A percentile compares a stretch with the other conserved stretches of the same genome.
Conservation (phyloP, 2,797 vertebrate genomes). For the Astyanax mexicanus region DNA sequence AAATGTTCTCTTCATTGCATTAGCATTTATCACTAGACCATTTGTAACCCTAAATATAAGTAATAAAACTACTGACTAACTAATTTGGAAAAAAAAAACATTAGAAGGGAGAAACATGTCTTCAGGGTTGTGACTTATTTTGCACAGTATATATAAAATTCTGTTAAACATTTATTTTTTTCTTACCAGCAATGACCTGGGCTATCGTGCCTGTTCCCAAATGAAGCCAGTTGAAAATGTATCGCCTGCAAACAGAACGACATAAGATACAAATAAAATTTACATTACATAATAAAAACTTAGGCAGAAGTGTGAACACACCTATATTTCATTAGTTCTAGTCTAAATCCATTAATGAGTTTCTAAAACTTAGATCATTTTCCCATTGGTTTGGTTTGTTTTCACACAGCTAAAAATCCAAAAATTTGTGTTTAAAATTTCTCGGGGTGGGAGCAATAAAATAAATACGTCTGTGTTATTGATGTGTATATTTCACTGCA, state of each 20-base stretch:
- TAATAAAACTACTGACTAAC: background rate
- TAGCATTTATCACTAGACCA: background rate
- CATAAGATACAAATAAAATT: background rate
- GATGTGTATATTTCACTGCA: too few species aligned
- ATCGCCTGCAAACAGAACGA: constrained; percentile 73
- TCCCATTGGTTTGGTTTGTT: too few species aligned
- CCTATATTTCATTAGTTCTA: too few species aligned
- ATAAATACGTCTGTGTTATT: too few species aligned
- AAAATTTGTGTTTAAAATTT: too few species aligned
- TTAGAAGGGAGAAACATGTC: background rate
- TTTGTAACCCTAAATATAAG: background rate
- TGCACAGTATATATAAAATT: background rate
- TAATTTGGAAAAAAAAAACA: background rate
- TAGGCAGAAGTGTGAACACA: too few species aligned
- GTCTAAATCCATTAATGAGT: too few species aligned
- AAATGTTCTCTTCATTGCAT: background rate
- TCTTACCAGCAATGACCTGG: constrained; percentile 87
- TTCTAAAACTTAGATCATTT: too few species aligned
- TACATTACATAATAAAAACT: background rate
- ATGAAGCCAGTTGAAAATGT: constrained; percentile 87
- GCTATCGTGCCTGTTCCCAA: constrained; percentile 79
- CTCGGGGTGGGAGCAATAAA: too few species aligned
- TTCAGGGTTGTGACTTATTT: background rate
- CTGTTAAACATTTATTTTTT: background rate
- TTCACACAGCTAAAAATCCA: too few species aligned